Evolutionary conservation across 2,113 vertebrate genomes (phyloP), one percentile per base, ranked within the genome.

Genomic region (Indri indri): DNA sequence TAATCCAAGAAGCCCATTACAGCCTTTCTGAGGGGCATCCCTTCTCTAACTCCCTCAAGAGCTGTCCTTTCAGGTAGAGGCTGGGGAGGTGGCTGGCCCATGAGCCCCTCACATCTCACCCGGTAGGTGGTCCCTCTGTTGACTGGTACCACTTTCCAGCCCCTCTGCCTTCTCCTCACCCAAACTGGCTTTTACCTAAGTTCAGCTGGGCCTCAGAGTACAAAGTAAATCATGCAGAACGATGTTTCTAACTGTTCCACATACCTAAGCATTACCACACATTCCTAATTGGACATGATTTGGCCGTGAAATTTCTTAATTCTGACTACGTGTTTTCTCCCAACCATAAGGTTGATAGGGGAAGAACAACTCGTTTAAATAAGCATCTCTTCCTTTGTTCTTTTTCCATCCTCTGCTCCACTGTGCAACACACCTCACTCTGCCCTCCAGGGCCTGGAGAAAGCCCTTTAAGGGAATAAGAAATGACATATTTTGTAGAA

Each of bases 211-310:
- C 81, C 92, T 85, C 77, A 23, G 54, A 85, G 27, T 37, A 76
- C 63, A 89, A 32, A 0, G 3, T 59, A 91, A 95, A 76, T 90
- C 47, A 0, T 92, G 94, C 54, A 92, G 59, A 94, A 81, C n/a
- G 0, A 40, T 50, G 22, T 93, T 97, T 91, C 86, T 92, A 79
- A 71, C 73, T 92, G 66, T 81, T 96, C 63, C 90, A 79, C 47
- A 47, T 94, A 76, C 76, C 85, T 92, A 88, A 88, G 61, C 76
- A 88, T 88, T 96, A 88, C 76, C 45, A 50, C 42, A 65, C 47
- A 32, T 90, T 97, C 57, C 82, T 97, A 85, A 94, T n/a, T 90
- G 95, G 86, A 45, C 92, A 96, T 90, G 92, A 96, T 94, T 97
- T 96, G 81, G 54, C 73, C 95, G 86, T 92, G 91, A 97, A 92